A percentile compares a stretch with the other conserved stretches of the same genome.
Evolutionary conservation across 2,888 invertebrate genomes (phyloP).

Genomic region (Trichogramma evanescens): DNA sequence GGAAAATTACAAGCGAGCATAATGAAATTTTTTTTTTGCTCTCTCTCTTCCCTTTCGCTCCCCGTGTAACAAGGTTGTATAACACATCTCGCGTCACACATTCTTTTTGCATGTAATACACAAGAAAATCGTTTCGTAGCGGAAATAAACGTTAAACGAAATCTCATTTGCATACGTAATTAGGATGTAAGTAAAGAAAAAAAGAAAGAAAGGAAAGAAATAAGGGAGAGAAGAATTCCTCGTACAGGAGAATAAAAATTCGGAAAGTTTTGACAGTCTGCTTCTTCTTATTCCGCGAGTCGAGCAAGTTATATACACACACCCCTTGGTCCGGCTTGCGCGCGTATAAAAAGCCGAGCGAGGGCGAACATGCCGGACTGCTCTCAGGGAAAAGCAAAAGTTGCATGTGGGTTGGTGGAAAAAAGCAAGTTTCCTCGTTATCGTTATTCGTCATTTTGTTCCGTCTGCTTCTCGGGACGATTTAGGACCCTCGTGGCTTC

Average conservation of each 20-base stretch:
- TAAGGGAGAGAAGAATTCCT: background rate
- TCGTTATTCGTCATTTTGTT: slow-evolving; percentile 22
- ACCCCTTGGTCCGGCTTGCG: background rate
- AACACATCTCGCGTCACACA: background rate
- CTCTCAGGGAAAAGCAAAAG: background rate
- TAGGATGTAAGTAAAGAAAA: background rate
- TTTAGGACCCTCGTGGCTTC: slow-evolving; percentile 10
- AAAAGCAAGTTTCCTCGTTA: slow-evolving; percentile 20
- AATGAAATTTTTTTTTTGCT: background rate
- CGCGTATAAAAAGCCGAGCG: background rate
- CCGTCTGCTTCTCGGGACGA: slow-evolving; percentile 4
- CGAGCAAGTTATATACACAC: background rate
- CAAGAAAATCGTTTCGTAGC: background rate
- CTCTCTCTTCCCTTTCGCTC: background rate
- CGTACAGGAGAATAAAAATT: slow-evolving; percentile 5
- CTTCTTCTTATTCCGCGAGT: background rate
- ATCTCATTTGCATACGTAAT: background rate
- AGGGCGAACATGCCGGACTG: background rate
- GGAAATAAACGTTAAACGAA: background rate
- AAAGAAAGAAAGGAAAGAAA: background rate
- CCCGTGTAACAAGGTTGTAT: background rate
- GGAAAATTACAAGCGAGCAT: background rate
- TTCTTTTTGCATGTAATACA: background rate
- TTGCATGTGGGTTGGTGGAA: background rate
- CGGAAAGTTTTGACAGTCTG: slow-evolving; percentile 4